phyloP scores from a whole-genome alignment of 2,113 vertebrate genomes.

The Passer domesticus region DNA sequence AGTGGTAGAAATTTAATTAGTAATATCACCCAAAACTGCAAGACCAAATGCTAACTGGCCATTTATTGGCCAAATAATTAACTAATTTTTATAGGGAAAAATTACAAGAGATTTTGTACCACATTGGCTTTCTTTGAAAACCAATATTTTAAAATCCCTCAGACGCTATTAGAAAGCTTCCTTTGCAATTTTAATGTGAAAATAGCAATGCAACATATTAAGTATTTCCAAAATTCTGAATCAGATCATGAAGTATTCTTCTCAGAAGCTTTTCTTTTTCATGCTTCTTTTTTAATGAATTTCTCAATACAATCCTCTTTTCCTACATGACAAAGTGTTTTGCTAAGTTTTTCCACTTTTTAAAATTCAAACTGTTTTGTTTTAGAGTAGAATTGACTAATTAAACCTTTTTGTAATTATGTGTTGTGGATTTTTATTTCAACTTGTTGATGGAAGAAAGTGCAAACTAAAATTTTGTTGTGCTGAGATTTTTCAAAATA shows the following conservation, averaged over 20 bases:
- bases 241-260: background rate
- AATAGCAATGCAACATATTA: background rate
- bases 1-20: background rate
- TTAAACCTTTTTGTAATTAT: constrained; percentile 12
- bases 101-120: background rate
- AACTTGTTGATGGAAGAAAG: background rate
- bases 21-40: background rate
- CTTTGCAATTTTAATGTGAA: background rate
- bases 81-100: background rate
- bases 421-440: constrained; percentile 16
- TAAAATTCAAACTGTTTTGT: background rate
- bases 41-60: background rate
- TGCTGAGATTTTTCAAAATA: background rate
- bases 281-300: background rate
- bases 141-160: background rate
- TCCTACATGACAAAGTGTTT: constrained; percentile 34
- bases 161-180: background rate
- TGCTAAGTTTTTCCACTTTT: constrained; percentile 28
- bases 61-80: background rate
- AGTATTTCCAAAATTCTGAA: background rate
- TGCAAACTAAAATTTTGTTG: background rate
- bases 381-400: constrained; percentile 5
- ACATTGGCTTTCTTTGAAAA: background rate
- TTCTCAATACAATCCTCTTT: constrained; percentile 8
- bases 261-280: background rate